Percentiles rank a stretch among this genome's conserved stretches.
These are phyloP conservation scores for Erithacus rubecula DNA, from an alignment of 2,797 vertebrate species.

Conservation along the genomic window DNA sequence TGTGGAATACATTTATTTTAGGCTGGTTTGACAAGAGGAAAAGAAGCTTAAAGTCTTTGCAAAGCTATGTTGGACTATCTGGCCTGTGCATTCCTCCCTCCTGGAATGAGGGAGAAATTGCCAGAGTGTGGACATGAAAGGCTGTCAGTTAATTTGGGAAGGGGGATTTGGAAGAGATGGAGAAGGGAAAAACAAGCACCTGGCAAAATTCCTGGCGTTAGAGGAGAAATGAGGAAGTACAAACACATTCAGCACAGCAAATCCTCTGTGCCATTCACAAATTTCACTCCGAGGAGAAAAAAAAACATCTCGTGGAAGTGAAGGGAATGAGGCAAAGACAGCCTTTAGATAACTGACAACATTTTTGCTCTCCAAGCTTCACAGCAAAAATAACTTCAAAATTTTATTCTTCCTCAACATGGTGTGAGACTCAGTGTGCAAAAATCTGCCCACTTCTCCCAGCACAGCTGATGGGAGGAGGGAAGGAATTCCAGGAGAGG, in stretches of 20 bases:
- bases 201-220: background rate
- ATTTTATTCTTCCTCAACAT: background rate
- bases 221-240: background rate
- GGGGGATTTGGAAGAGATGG: background rate
- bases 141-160: background rate
- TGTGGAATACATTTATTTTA: slow-evolving; percentile 24
- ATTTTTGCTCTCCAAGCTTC: background rate
- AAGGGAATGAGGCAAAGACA: background rate
- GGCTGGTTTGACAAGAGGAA: slow-evolving; percentile 5
- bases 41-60: slow-evolving; percentile 21
- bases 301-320: rapidly evolving
- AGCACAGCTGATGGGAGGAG: background rate
- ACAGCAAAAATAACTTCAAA: background rate
- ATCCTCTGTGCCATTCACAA: background rate
- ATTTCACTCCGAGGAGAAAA: background rate
- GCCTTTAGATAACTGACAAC: background rate
- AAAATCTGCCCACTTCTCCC: background rate
- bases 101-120: slow-evolving; percentile 12
- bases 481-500: background rate
- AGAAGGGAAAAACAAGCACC: background rate
- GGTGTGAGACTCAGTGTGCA: background rate
- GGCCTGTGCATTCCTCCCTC: slow-evolving; percentile 26
- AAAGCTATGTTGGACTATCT: background rate
- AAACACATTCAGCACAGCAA: background rate
- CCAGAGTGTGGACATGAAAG: background rate